Base-by-base conservation (phyloP, 2,797 vertebrate species). In the Myotis daubentonii region DNA sequence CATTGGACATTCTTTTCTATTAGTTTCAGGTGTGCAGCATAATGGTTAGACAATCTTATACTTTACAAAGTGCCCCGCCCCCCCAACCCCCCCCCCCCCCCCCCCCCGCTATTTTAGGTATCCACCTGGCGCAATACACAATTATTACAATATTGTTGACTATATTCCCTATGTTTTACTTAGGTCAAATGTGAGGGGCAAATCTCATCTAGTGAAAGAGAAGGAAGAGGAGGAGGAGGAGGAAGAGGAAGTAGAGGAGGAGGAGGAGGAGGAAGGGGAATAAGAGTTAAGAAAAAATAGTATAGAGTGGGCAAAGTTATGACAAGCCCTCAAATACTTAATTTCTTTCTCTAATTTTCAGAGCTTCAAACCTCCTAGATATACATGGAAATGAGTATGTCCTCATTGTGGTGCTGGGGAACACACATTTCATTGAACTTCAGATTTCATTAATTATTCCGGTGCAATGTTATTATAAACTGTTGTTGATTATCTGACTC, bases 401-500 rank as follows among this genome's bases (percentile, higher is more conserved):
- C 55, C 8, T 15, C 55, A 10, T 10, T 87, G 1, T 72, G 17
- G 89, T 94, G 81, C 28, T 72, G 78, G 91, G 53, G 20, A 96
- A 94, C 94, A 96, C n/a, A 71, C 49, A 72, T 90, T 94, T 96
- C 75, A 91, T 16, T 95, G 91, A 96, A 96, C 91, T 96, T 97
- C 95, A 96, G 97, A 93, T 78, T 97, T 96, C 96, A 82, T 97
- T 97, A 95, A 97, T 98, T 97, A 97, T 94, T 97, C 96, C 96
- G 85, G 93, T 94, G 94, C 49, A 65, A 60, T 97, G 71, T 97
- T 97, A 95, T 97, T 98, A 97, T 97, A 98, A 98, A 98, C 97
- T 98, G 97, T 82, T 97, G 97, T 95, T 98, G 97, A 98, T 98
- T 98, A 98, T 98, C 91, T 93, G 97, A 97, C 95, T 98, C 97